Conservation (phyloP, 2,888 invertebrate genomes). For the Dorcus parallelipipedus region DNA sequence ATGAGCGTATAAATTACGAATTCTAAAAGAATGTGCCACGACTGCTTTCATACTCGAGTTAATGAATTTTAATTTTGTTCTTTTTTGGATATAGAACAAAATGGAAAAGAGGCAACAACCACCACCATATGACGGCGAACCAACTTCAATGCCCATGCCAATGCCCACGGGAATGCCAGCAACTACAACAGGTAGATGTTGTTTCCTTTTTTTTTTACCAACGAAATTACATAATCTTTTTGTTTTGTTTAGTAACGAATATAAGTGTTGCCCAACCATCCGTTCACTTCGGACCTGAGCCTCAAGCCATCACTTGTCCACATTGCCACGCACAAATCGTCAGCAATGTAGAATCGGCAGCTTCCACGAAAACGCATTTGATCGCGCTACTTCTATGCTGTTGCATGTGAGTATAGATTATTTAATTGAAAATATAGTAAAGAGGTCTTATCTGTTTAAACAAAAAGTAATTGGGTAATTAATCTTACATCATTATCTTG, state of each 20-base stretch:
- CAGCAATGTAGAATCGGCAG: slow-evolving; percentile 43
- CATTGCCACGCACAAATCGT: slow-evolving; percentile 46
- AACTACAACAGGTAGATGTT: neutral
- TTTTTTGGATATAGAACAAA: too few relatives aligned
- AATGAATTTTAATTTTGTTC: too few relatives aligned
- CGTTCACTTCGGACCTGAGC: slow-evolving; percentile 40
- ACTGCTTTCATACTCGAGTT: too few relatives aligned
- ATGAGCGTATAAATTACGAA: too few relatives aligned
- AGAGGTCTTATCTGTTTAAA: too few relatives aligned
- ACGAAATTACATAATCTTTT: neutral
- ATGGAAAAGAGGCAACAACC: too few relatives aligned
- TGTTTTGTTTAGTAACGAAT: slow-evolving; percentile 8
- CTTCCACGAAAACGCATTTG: slow-evolving; percentile 50
- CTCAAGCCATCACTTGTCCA: slow-evolving; percentile 46
- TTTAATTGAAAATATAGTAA: neutral
- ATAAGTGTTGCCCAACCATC: slow-evolving; percentile 10
- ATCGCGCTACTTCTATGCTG: slow-evolving; percentile 49
- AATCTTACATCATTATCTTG: too few relatives aligned
- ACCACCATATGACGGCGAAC: too few relatives aligned
- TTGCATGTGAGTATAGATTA: slow-evolving; percentile 41
- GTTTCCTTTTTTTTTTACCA: too few relatives aligned
- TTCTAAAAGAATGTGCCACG: too few relatives aligned
- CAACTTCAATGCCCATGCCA: too few relatives aligned
- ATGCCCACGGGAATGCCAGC: too few relatives aligned
- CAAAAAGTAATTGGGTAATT: neutral